These are phyloP conservation scores for Cyrtodaria siliqua DNA, from an alignment of 2,888 invertebrate species.

Conservation along the genomic window DNA sequence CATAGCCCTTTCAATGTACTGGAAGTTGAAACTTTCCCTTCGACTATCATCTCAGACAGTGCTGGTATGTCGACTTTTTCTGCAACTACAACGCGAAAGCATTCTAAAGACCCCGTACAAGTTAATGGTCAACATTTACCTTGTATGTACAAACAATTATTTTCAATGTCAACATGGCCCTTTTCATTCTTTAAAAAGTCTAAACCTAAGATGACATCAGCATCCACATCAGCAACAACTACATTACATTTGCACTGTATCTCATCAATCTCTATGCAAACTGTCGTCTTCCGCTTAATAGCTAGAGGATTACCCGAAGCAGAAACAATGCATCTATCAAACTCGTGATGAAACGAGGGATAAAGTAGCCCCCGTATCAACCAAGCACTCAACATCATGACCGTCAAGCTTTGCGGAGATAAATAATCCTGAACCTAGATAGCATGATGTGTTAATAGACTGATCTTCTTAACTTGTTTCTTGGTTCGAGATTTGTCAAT, in stretches of 20 bases:
- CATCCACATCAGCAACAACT: conserved; percentile 33
- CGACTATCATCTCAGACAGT: conserved; percentile 19
- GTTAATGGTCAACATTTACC: not conserved
- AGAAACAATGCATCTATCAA: no score
- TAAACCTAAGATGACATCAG: conserved; percentile 22
- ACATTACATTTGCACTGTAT: not conserved
- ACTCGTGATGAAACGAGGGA: conserved; percentile 8
- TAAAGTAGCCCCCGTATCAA: conserved; percentile 24
- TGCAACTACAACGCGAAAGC: conserved; percentile 21
- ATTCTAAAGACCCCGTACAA: conserved; percentile 9
- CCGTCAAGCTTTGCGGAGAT: not conserved
- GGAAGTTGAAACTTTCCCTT: conserved; percentile 3
- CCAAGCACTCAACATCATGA: not conserved
- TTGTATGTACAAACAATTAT: not conserved
- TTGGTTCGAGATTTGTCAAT: no score
- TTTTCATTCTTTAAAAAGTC: conserved; percentile 20
- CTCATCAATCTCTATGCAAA: not conserved
- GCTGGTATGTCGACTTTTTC: conserved; percentile 16
- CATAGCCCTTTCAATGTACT: not conserved
- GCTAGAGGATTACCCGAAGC: conserved; percentile 10
- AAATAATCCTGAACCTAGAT: not conserved
- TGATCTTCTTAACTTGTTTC: no score
- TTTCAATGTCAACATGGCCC: conserved; percentile 4
- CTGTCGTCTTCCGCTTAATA: not conserved
- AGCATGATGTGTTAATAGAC: no score